Evolutionary conservation across 35 echinoderm and acorn worm species (phyloP), one percentile per base, ranked within the genome.

Genomic region (Heliocidaris tuberculata): DNA sequence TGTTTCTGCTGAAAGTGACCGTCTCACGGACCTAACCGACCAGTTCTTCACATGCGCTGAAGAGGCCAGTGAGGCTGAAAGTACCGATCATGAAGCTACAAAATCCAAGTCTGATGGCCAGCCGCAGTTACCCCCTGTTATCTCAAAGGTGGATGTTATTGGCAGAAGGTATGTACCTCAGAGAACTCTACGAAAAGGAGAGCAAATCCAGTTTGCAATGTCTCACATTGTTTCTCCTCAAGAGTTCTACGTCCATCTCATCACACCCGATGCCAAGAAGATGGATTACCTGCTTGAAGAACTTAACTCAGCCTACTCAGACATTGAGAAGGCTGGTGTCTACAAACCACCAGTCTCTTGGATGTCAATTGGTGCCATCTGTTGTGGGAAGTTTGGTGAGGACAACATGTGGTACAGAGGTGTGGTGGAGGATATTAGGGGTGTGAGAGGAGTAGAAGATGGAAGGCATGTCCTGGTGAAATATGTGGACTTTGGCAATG

Each of bases 401-500:
- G 96, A 97, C 31, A 71, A 94, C 24, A 94, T 10, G n/a, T 97
- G 95, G 95, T 97, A 96, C 47, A 56, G 96, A 13, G 94, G 87
- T 13, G 54, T 50, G 49, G 85, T 96, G 16, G 27, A 93, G 5
- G 93, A 95, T 48, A 94, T 97, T 9, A 4, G 30, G 85, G 94
- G 94, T 16, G n/a, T 47, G 24, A 87, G 42, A 4, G 49, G 60
- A 90, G 59, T 47, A 30, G 21, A 88, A 3, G 88, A 95, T 16
- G 16, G 87, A 42, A 89, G 87, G 31, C 12, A 32, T 32, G 48
- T 93, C 29, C 50, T 49, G n/a, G 78, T 96, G 16, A 16, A 32
- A 1, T 97, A 95, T 94, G 86, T 97, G 19, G 96, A 97, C 59
- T 97, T 96, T 95, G 96, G 96, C 17, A 96, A 97, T 48, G 94